A percentile compares a stretch with the other conserved stretches of the same genome.
Conservation (phyloP, 1,140 invertebrate genomes). For the Drosophila bipectinata region DNA sequence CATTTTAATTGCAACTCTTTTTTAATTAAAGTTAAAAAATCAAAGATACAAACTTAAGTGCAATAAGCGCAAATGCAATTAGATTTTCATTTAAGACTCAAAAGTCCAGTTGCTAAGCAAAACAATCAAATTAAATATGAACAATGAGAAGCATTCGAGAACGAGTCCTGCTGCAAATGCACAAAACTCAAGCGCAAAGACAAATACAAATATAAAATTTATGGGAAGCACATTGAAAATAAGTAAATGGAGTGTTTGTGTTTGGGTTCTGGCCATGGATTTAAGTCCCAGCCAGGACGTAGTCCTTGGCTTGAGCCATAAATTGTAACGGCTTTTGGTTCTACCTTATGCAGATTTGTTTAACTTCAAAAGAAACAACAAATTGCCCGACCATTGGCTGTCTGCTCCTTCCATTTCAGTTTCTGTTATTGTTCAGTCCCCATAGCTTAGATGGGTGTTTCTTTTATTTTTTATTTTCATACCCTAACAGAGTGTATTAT, state of each 20-base stretch:
- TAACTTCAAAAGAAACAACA: slow-evolving; percentile 77
- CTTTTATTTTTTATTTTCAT: not conserved
- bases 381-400: slow-evolving; percentile 50
- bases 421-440: slow-evolving; percentile 11
- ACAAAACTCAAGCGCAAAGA: slow-evolving; percentile 28
- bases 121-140: slow-evolving; percentile 60
- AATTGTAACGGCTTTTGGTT: slow-evolving; percentile 69
- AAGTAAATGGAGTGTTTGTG: slow-evolving; percentile 44
- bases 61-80: slow-evolving; percentile 61
- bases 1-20: slow-evolving; percentile 62
- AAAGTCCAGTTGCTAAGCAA: slow-evolving; percentile 18
- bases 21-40: slow-evolving; percentile 11
- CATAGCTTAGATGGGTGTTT: slow-evolving; percentile 13
- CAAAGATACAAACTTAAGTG: slow-evolving; percentile 23
- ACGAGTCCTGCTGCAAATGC: slow-evolving; percentile 25
- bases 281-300: slow-evolving; percentile 2
- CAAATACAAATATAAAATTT: slow-evolving; percentile 66
- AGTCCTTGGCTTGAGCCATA: slow-evolving; percentile 56
- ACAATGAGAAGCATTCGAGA: slow-evolving; percentile 7
- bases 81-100: slow-evolving; percentile 42
- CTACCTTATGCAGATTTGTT: slow-evolving; percentile 79
- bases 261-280: slow-evolving; percentile 1
- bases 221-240: slow-evolving; percentile 55
- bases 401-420: slow-evolving; percentile 12
- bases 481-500: too few species aligned